Evolutionary conservation across 1,140 invertebrate genomes (phyloP).

Genomic region (Brachionus asplanchnoidis): DNA sequence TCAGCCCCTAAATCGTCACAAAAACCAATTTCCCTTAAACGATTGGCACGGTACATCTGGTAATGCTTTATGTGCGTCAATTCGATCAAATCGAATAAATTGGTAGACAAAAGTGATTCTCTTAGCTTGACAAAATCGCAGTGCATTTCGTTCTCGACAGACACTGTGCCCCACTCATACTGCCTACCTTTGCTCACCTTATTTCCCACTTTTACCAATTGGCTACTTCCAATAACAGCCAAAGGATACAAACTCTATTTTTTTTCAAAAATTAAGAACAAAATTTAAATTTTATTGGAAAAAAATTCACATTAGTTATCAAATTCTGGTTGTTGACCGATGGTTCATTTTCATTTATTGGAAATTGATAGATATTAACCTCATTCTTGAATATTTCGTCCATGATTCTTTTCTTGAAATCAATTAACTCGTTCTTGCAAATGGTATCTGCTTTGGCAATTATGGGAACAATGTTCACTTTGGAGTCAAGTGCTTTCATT

Average conservation of each 20-base stretch:
- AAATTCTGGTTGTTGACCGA: constrained; percentile 3
- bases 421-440: constrained; percentile 91
- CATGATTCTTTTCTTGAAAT: constrained; percentile 76
- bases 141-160: constrained; percentile 97
- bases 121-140: constrained; percentile 98
- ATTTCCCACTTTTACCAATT: constrained; percentile 86
- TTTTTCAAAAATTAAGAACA: constrained; percentile 72
- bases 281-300: constrained; percentile 49
- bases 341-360: constrained; percentile 88
- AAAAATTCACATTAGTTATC: constrained; percentile 28
- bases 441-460: constrained; percentile 99
- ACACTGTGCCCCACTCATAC: constrained; percentile 96
- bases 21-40: constrained; percentile 65
- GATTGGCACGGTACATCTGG: constrained; percentile 81
- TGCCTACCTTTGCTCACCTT: constrained; percentile 92
- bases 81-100: constrained; percentile 98
- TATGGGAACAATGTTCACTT: constrained; percentile 98
- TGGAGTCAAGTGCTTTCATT: constrained; percentile 96
- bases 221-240: constrained; percentile 96
- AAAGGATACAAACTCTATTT: constrained; percentile 80
- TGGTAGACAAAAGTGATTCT: constrained; percentile 95
- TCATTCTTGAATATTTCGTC: constrained; percentile 58
- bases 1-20: neutral
- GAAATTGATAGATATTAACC: constrained; percentile 91
- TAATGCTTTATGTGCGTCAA: constrained; percentile 92